Conservation (phyloP, 2,888 invertebrate genomes). For the Scaptomyza reducta region DNA sequence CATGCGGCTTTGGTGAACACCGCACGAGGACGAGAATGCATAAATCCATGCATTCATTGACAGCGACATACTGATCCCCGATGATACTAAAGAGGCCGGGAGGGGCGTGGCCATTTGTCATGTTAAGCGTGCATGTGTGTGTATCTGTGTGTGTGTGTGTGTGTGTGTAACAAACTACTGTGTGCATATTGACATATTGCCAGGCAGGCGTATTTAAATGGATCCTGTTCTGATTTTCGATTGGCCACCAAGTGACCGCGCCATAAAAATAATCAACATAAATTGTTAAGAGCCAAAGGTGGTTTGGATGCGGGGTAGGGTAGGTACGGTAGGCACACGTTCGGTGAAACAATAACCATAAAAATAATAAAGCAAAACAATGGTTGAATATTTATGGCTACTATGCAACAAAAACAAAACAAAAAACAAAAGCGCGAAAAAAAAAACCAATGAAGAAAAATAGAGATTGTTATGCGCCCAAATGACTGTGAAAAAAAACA, state of each 20-base stretch:
- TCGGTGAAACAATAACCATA: slow-evolving; percentile 74
- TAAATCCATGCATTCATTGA: slow-evolving; percentile 66
- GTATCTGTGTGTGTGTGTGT: neutral
- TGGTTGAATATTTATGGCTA: slow-evolving; percentile 73
- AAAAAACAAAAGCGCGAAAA: neutral
- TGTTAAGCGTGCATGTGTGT: slow-evolving; percentile 56
- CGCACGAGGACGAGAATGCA: slow-evolving; percentile 29
- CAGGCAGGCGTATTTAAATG: slow-evolving; percentile 56
- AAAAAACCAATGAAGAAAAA: slow-evolving; percentile 13
- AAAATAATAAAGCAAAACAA: slow-evolving; percentile 79
- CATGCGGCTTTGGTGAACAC: neutral
- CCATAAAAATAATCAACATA: slow-evolving; percentile 80
- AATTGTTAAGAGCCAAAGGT: slow-evolving; percentile 50
- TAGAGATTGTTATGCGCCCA: slow-evolving; percentile 61
- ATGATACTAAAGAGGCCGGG: slow-evolving; percentile 4
- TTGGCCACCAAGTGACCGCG: slow-evolving; percentile 74
- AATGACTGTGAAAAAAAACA: slow-evolving; percentile 64
- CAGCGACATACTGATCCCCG: slow-evolving; percentile 21
- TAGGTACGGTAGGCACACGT: slow-evolving; percentile 11
- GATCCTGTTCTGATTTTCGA: slow-evolving; percentile 65
- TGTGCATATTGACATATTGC: slow-evolving; percentile 69
- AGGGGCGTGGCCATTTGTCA: slow-evolving; percentile 71
- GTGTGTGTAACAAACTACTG: slow-evolving; percentile 27
- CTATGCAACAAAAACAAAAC: slow-evolving; percentile 27
- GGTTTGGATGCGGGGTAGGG: neutral